These are phyloP conservation scores for Agriotes lineatus DNA, from an alignment of 2,888 invertebrate genomes.

Conservation along the genomic window DNA sequence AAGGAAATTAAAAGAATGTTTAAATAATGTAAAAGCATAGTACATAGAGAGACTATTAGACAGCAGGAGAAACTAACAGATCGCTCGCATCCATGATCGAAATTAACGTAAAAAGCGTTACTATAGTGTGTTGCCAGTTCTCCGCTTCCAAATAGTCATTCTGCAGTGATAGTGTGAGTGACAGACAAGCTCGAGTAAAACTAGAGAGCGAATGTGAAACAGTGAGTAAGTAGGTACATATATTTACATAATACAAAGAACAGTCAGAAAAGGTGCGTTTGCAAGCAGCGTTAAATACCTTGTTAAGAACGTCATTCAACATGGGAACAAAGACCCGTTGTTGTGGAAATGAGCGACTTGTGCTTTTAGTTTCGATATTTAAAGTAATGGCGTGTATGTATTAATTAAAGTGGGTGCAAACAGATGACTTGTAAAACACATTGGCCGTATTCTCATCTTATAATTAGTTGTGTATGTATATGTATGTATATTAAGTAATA, in stretches of 20 bases:
- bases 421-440: too few species aligned
- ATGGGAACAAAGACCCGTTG: too few species aligned
- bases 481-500: too few species aligned
- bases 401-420: too few species aligned
- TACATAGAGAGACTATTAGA: slow-evolving; percentile 35
- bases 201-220: not conserved
- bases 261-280: not conserved
- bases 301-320: too few species aligned
- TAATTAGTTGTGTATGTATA: too few species aligned
- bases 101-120: not conserved
- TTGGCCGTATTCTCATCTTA: too few species aligned
- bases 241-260: not conserved
- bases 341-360: too few species aligned
- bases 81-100: slow-evolving; percentile 29
- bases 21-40: slow-evolving; percentile 51
- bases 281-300: not conserved
- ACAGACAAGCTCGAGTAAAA: slow-evolving; percentile 3
- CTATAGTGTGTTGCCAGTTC: not conserved
- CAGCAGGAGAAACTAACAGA: slow-evolving; percentile 34
- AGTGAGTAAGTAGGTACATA: not conserved
- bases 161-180: slow-evolving; percentile 17
- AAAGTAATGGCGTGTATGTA: too few species aligned
- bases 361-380: too few species aligned
- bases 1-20: slow-evolving; percentile 56
- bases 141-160: not conserved